These are phyloP conservation scores for Gymnothorax javanicus DNA, from an alignment of 2,797 vertebrate genomes.

Conservation along the genomic window DNA sequence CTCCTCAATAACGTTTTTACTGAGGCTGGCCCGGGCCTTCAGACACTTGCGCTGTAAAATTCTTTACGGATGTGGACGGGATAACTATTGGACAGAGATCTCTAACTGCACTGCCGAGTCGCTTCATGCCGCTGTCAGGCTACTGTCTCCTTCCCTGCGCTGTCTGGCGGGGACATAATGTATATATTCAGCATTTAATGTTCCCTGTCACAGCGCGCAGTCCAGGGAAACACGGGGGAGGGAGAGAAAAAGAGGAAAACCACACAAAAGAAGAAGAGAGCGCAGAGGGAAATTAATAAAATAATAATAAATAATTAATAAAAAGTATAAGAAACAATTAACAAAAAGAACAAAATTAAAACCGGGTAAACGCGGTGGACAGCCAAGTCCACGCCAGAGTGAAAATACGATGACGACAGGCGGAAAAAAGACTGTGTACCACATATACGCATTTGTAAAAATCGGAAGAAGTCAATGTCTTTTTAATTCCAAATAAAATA, in stretches of 20 bases:
- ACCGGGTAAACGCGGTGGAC: neutral
- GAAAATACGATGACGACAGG: neutral
- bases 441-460: neutral
- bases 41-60: constrained; percentile 57
- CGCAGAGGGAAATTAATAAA: neutral
- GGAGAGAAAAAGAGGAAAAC: neutral
- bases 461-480: neutral
- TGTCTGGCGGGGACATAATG: constrained; percentile 21
- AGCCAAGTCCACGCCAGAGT: neutral
- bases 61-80: constrained; percentile 56
- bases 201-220: constrained; percentile 11
- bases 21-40: constrained; percentile 50
- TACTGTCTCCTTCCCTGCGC: neutral
- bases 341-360: constrained; percentile 34
- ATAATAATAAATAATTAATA: constrained; percentile 14
- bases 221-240: neutral
- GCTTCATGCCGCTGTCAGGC: neutral
- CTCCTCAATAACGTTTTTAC: constrained; percentile 57
- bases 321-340: constrained; percentile 33
- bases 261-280: neutral
- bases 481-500: neutral
- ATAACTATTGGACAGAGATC: constrained; percentile 53
- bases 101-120: constrained; percentile 34
- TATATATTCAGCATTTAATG: constrained; percentile 23
- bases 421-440: neutral